A percentile compares a stretch with the other conserved stretches of the same genome.
These are phyloP conservation scores for Onychostoma macrolepis DNA, from an alignment of 2,113 vertebrate species.

Conservation along the genomic window DNA sequence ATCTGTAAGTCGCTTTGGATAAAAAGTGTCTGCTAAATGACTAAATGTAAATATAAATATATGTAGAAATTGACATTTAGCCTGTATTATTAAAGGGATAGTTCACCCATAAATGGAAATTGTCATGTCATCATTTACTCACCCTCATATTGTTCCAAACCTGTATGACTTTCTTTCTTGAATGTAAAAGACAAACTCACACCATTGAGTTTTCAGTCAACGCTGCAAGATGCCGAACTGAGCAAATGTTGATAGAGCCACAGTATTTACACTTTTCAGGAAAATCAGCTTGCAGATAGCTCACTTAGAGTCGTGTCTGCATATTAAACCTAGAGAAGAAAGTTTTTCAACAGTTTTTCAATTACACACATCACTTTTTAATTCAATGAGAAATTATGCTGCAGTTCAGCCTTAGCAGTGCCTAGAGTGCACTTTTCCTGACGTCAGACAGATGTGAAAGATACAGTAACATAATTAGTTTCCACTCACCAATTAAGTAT, in stretches of 20 bases:
- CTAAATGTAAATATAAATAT: too few species aligned
- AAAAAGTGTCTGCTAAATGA: too few species aligned
- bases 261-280: neutral
- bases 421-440: neutral
- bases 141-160: neutral
- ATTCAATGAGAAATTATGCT: neutral
- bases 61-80: too few species aligned
- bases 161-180: neutral
- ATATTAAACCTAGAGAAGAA: neutral
- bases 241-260: neutral
- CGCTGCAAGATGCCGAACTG: neutral
- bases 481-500: constrained; percentile 30
- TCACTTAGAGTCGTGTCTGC: neutral
- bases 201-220: too few species aligned
- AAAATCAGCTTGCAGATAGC: neutral
- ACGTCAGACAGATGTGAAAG: constrained; percentile 16
- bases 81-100: neutral
- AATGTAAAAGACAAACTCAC: neutral
- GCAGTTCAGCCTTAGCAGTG: neutral
- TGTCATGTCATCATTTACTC: neutral
- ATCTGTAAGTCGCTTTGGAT: too few species aligned
- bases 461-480: constrained; percentile 26
- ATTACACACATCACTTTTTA: constrained; percentile 3
- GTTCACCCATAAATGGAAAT: neutral
- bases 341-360: neutral